Evolutionary conservation across 2,888 invertebrate species (phyloP).

Genomic region (Ypsolopha sequella): DNA sequence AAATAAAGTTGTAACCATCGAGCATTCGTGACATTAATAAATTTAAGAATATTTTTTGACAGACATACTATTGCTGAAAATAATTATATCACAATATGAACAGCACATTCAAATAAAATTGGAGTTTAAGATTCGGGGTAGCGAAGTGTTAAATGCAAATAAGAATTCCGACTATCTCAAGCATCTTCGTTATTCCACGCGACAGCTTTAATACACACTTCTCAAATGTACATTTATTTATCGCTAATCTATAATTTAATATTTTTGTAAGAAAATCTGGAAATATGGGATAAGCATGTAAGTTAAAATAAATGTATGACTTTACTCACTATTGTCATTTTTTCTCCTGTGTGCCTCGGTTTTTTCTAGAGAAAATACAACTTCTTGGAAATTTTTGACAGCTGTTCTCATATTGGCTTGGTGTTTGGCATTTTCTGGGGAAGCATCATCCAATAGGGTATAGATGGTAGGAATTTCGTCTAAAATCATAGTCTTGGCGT

Average conservation of each 20-base stretch:
- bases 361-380: conserved; percentile 60
- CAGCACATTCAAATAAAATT: too few relatives aligned
- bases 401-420: conserved; percentile 50
- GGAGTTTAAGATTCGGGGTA: too few relatives aligned
- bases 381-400: conserved; percentile 57
- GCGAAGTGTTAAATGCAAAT: too few relatives aligned
- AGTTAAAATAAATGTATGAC: background rate
- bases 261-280: too few relatives aligned
- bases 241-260: too few relatives aligned
- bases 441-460: conserved; percentile 51
- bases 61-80: background rate
- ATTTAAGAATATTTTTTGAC: background rate
- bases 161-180: too few relatives aligned
- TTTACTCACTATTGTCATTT: conserved; percentile 45
- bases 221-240: too few relatives aligned
- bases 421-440: conserved; percentile 40
- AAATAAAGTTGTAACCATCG: background rate
- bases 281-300: background rate
- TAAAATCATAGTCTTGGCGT: conserved; percentile 44
- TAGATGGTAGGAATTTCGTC: conserved; percentile 55
- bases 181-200: too few relatives aligned
- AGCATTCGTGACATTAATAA: background rate
- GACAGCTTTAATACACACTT: too few relatives aligned
- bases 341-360: conserved; percentile 50
- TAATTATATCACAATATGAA: too few relatives aligned